Evolutionary conservation across 92 coral and sea anemone genomes (phyloP).

Genomic region (Montipora capitata): DNA sequence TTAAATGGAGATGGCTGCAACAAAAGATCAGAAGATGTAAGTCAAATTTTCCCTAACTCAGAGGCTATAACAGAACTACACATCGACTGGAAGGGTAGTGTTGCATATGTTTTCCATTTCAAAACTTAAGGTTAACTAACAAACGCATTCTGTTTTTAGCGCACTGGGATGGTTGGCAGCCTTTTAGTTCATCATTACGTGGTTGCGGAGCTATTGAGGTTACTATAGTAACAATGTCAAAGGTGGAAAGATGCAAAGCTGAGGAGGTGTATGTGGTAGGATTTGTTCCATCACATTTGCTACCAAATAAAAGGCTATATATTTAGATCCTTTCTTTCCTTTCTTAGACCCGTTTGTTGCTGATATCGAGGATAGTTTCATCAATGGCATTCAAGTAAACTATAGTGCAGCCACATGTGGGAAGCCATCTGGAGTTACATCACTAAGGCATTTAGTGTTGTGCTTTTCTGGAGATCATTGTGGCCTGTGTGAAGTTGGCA

Average conservation of each 20-base stretch:
- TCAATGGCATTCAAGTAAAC: slow-evolving; percentile 68
- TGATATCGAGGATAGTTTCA: slow-evolving; percentile 80
- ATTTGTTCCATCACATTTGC: slow-evolving; percentile 73
- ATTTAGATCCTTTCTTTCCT: slow-evolving; percentile 77
- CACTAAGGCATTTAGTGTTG: slow-evolving; percentile 53
- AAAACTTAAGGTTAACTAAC: slow-evolving; percentile 17
- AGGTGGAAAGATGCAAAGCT: slow-evolving; percentile 43
- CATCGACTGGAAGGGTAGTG: slow-evolving; percentile 2
- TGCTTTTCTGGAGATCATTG: slow-evolving; percentile 70
- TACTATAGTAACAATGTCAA: slow-evolving; percentile 62
- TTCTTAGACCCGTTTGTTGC: slow-evolving; percentile 76
- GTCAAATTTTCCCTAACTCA: too few species aligned
- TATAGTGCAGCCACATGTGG: slow-evolving; percentile 46
- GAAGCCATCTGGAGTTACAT: slow-evolving; percentile 27
- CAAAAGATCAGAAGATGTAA: too few species aligned
- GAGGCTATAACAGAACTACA: background rate
- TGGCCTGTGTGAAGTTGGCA: slow-evolving; percentile 71
- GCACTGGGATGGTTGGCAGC: slow-evolving; percentile 74
- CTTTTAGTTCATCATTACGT: slow-evolving; percentile 32
- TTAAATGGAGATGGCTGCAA: background rate
- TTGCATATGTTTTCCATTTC: background rate
- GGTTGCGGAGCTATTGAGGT: slow-evolving; percentile 61
- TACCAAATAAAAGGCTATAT: slow-evolving; percentile 65
- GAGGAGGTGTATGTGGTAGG: slow-evolving; percentile 81
- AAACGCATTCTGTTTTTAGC: slow-evolving; percentile 36